These are phyloP conservation scores for Armadillidium nasatum DNA, from an alignment of 1,140 invertebrate genomes.

Conservation along the genomic window DNA sequence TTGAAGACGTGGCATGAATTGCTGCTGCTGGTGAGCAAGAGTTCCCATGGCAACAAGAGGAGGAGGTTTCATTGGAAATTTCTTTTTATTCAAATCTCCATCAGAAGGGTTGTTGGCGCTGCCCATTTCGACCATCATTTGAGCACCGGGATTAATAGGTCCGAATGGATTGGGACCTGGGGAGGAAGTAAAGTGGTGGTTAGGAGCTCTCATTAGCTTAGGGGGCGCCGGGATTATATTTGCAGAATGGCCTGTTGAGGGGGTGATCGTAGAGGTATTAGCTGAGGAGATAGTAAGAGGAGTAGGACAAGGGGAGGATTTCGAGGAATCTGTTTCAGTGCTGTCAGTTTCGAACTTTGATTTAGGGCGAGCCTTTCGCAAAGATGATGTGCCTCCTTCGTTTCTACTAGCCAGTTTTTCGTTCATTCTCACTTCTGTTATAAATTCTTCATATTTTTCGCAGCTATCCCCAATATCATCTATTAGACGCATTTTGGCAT, in stretches of 20 bases:
- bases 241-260: constrained; percentile 29
- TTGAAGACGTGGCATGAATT: background rate
- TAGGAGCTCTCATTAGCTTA: constrained; percentile 1
- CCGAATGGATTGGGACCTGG: constrained; percentile 41
- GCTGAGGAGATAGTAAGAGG: constrained; percentile 36
- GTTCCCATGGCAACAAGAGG: constrained; percentile 20
- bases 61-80: constrained; percentile 16
- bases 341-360: constrained; percentile 29
- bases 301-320: constrained; percentile 22
- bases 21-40: background rate
- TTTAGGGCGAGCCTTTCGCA: constrained; percentile 28
- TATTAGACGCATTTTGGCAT: constrained; percentile 75
- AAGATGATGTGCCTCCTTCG: constrained; percentile 39
- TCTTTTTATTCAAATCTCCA: background rate
- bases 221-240: constrained; percentile 17
- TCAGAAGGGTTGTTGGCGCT: constrained; percentile 25
- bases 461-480: constrained; percentile 88
- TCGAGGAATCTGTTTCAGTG: constrained; percentile 17
- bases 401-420: constrained; percentile 39
- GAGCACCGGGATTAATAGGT: constrained; percentile 35
- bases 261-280: constrained; percentile 29
- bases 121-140: constrained; percentile 38
- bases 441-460: constrained; percentile 83
- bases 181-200: constrained; percentile 1
- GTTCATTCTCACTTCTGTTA: constrained; percentile 63